phyloP scores from a whole-genome alignment of 2,797 vertebrate genomes.

The Parotocinclus haroldoi region DNA sequence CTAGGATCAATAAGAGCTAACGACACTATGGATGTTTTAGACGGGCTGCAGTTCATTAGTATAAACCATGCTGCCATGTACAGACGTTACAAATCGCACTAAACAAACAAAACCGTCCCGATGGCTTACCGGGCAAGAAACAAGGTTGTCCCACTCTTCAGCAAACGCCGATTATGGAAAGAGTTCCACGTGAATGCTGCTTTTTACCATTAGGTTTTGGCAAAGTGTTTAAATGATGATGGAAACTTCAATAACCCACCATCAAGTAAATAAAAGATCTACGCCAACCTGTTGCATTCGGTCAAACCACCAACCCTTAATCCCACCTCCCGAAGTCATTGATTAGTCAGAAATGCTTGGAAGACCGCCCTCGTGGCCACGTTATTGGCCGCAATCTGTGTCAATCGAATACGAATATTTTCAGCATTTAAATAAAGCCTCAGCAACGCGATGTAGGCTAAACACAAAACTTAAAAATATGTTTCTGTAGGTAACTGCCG shows the following conservation, averaged over 20 bases:
- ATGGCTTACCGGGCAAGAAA: constrained; percentile 33
- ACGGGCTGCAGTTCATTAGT: too few species aligned
- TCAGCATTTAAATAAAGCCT: too few species aligned
- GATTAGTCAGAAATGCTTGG: constrained; percentile 55
- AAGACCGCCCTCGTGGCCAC: constrained; percentile 46
- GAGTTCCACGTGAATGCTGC: background rate
- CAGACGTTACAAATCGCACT: constrained; percentile 17
- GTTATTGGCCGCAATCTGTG: constrained; percentile 33
- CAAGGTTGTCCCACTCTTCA: constrained; percentile 12
- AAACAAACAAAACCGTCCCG: constrained; percentile 30
- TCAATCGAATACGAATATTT: constrained; percentile 37
- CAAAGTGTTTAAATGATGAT: background rate
- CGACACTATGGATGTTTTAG: too few species aligned
- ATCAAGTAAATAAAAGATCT: background rate
- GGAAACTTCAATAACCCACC: constrained; percentile 1
- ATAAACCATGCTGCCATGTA: background rate
- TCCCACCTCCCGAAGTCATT: constrained; percentile 53
- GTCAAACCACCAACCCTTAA: constrained; percentile 36
- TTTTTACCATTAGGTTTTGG: background rate
- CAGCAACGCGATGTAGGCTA: too few species aligned
- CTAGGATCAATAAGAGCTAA: too few species aligned
- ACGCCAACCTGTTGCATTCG: constrained; percentile 72
- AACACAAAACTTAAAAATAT: too few species aligned
- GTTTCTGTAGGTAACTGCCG: too few species aligned
- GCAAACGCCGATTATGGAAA: background rate